Base-by-base conservation (phyloP, 1,140 invertebrate genomes). In the Caenorhabditis brenneri region DNA sequence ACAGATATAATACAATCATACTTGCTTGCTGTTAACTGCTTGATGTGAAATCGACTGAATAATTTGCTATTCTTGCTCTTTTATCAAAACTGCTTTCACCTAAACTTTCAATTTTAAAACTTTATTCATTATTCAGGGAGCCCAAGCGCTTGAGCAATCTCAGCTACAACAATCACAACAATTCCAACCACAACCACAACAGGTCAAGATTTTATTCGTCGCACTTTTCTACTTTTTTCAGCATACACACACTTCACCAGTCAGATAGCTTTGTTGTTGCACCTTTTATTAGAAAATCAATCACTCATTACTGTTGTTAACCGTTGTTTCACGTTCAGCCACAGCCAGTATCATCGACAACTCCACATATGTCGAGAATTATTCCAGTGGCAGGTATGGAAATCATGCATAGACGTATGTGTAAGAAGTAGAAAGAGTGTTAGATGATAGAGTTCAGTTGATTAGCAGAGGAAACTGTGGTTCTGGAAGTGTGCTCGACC, bases 311-410 rank as follows among this genome's bases (percentile, higher is more conserved):
- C n/a, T n/a, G n/a, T n/a, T n/a, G n/a, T n/a, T 78, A 36, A 49
- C 84, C 33, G 33, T 78, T 29, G 29, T 49, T 39, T 48, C 42
- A 58, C 22, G 58, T 51, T 51, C 79, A 81, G 55, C 39, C 74
- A 81, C 86, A 86, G 69, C 33, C 78, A 15, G 31, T 82, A n/a
- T 84, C 84, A 4, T 81, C 81, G 10, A 60, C 60, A 27, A 58
- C 81, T 19, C 55, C 55, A 24, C 81, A 74, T n/a, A 82, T 82
- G 81, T 24, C 55, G 10, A 79, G 81, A 24, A 84, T 85, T 46
- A 87, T 87, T 81, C 86, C 86, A 33, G 27, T 87, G 39, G 53
- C 86, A 53, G 55, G 84, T 19, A 88, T 88, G 87, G 82, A 87
- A 78, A 82, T 85, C 79, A 84, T 85, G 51, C 78, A 80, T 65